Conservation (phyloP, 2,113 vertebrate genomes). For the Calidris pygmaea region DNA sequence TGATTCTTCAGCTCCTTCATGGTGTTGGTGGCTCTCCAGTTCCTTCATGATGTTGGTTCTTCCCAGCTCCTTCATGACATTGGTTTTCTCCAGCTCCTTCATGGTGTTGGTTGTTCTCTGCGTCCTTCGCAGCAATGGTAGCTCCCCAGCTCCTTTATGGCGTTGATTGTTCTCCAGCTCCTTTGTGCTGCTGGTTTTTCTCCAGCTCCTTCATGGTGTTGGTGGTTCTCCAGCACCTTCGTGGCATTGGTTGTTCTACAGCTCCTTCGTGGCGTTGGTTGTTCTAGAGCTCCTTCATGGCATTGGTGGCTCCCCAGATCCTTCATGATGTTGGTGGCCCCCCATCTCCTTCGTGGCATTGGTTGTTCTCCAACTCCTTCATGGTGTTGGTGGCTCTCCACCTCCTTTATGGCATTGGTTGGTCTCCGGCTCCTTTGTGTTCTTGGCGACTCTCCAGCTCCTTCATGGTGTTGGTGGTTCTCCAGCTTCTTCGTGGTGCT, state of each 20-base stretch:
- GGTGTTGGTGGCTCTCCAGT: fast-evolving
- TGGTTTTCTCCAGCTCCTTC: neutral
- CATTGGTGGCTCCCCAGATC: neutral
- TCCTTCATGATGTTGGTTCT: neutral
- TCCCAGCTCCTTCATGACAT: neutral
- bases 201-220: fast-evolving
- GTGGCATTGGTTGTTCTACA: fast-evolving
- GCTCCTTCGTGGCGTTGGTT: too few relatives aligned
- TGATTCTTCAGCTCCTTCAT: neutral
- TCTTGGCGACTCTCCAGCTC: too few relatives aligned
- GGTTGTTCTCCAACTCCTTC: neutral
- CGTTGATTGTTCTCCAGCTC: fast-evolving
- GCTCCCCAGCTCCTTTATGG: neutral
- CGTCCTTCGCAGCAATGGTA: neutral
- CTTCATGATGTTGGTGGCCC: fast-evolving
- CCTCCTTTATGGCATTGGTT: too few relatives aligned
- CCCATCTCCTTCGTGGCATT: fast-evolving
- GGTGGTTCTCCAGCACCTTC: neutral
- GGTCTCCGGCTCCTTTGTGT: too few relatives aligned
- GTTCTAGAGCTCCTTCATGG: neutral
- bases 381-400: fast-evolving
- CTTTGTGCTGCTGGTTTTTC: fast-evolving
- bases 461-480: too few relatives aligned
- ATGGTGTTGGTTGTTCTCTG: fast-evolving
- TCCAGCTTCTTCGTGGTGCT: fast-evolving